Percentiles rank a stretch among this genome's conserved stretches.
These are phyloP conservation scores for Drosophila murphyi DNA, from an alignment of 1,140 invertebrate genomes.

Conservation along the genomic window DNA sequence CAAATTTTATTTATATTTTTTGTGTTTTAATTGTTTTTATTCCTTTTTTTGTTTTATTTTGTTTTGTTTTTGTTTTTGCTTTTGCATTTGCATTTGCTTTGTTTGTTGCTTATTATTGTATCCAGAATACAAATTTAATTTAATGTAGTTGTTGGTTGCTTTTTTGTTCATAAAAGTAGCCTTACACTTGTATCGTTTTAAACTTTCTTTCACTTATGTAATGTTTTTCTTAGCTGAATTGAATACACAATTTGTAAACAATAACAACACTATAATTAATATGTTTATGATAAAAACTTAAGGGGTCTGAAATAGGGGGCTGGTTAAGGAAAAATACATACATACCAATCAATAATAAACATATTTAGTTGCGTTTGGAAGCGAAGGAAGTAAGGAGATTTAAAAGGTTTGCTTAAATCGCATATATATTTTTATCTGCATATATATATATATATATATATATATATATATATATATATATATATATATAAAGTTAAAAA, in stretches of 20 bases:
- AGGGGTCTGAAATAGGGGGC: slow-evolving; percentile 18
- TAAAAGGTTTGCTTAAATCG: slow-evolving; percentile 9
- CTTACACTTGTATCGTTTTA: slow-evolving; percentile 78
- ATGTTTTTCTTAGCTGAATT: slow-evolving; percentile 71
- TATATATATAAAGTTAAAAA: slow-evolving; percentile 7
- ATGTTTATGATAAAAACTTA: slow-evolving; percentile 50
- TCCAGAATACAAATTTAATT: slow-evolving; percentile 80
- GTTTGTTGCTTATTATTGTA: slow-evolving; percentile 72
- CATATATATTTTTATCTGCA: too few species aligned
- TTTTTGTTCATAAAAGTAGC: slow-evolving; percentile 75
- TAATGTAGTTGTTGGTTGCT: slow-evolving; percentile 73
- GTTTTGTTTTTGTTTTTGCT: slow-evolving; percentile 37
- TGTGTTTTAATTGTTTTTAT: slow-evolving; percentile 34
- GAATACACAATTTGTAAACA: slow-evolving; percentile 70
- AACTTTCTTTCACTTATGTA: slow-evolving; percentile 78
- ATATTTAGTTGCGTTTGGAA: slow-evolving; percentile 34
- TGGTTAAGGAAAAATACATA: slow-evolving; percentile 37
- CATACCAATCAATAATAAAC: slow-evolving; percentile 30
- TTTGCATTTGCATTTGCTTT: slow-evolving; percentile 43
- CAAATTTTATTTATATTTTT: slow-evolving; percentile 79
- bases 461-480: neutral
- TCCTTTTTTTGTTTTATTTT: slow-evolving; percentile 33
- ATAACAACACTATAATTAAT: slow-evolving; percentile 63
- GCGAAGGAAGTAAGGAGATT: slow-evolving; percentile 30
- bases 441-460: too few species aligned